These are phyloP conservation scores for Pollenia griseotomentosa DNA, from an alignment of 2,888 invertebrate species.

Conservation along the genomic window DNA sequence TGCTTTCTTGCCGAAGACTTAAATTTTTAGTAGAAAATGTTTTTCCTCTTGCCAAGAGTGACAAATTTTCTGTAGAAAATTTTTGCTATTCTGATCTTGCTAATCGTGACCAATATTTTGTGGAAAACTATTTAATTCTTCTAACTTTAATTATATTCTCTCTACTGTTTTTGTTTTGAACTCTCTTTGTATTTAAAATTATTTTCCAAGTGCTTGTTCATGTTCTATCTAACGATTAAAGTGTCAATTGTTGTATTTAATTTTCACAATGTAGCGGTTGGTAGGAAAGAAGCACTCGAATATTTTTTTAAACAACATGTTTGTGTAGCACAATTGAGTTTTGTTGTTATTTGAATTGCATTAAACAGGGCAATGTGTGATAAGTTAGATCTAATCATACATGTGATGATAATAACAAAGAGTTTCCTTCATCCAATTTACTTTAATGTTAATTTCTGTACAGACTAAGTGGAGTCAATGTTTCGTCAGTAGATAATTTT, in stretches of 20 bases:
- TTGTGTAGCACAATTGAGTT: slow-evolving; percentile 21
- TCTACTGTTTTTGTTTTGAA: neutral
- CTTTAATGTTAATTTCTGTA: slow-evolving; percentile 24
- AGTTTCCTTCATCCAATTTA: slow-evolving; percentile 43
- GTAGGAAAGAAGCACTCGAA: neutral
- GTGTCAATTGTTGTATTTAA: slow-evolving; percentile 67
- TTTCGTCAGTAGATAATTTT: slow-evolving; percentile 13
- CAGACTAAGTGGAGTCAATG: slow-evolving; percentile 19
- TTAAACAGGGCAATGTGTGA: slow-evolving; percentile 44
- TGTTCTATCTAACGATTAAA: slow-evolving; percentile 64
- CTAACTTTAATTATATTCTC: neutral
- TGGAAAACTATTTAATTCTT: too few species aligned
- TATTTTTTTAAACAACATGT: slow-evolving; percentile 17
- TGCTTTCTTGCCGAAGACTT: too few species aligned
- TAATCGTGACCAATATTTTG: too few species aligned
- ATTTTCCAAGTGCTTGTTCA: slow-evolving; percentile 62
- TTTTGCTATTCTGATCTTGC: too few species aligned
- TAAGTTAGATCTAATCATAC: slow-evolving; percentile 53
- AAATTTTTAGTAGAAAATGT: too few species aligned
- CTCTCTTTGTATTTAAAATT: slow-evolving; percentile 32
- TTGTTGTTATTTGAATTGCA: slow-evolving; percentile 27
- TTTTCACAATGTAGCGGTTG: slow-evolving; percentile 13
- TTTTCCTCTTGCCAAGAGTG: too few species aligned
- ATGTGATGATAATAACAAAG: slow-evolving; percentile 36
- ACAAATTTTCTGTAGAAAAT: too few species aligned